These are phyloP conservation scores for Callyntrura sp. DNA, from an alignment of 2,888 invertebrate genomes.

Conservation along the genomic window DNA sequence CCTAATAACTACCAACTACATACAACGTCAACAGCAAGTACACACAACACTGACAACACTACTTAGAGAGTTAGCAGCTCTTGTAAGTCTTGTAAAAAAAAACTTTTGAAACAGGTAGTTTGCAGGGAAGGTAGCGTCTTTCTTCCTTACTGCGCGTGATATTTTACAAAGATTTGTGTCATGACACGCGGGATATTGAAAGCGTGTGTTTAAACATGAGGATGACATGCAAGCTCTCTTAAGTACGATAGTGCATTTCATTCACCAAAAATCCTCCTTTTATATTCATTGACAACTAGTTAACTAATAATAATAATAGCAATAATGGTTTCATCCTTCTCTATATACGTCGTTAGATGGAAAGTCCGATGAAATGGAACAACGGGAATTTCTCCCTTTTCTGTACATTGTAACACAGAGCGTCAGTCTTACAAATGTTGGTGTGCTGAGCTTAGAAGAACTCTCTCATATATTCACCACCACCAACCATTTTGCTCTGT, in stretches of 20 bases:
- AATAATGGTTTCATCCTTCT: no score
- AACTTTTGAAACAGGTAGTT: slow-evolving; percentile 49
- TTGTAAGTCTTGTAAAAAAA: background rate
- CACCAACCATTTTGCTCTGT: background rate
- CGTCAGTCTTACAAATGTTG: background rate
- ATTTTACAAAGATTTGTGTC: slow-evolving; percentile 36
- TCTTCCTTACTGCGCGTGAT: background rate
- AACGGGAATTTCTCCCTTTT: slow-evolving; percentile 69
- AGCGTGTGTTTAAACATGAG: slow-evolving; percentile 63
- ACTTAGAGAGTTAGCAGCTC: background rate
- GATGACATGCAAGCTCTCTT: slow-evolving; percentile 60
- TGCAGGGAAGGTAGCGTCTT: background rate
- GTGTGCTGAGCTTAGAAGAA: background rate
- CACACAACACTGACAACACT: background rate
- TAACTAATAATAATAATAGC: slow-evolving; percentile 30
- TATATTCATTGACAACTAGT: slow-evolving; percentile 5
- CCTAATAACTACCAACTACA: background rate
- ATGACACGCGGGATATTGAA: slow-evolving; percentile 73
- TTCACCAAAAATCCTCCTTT: slow-evolving; percentile 45
- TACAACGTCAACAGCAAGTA: background rate
- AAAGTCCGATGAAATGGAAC: slow-evolving; percentile 76
- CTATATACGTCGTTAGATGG: slow-evolving; percentile 52
- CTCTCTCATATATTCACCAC: slow-evolving; percentile 13
- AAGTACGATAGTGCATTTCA: slow-evolving; percentile 13
- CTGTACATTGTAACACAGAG: background rate